phyloP scores from a whole-genome alignment of 2,113 vertebrate genomes.

The Tretioscincus oriximinensis region DNA sequence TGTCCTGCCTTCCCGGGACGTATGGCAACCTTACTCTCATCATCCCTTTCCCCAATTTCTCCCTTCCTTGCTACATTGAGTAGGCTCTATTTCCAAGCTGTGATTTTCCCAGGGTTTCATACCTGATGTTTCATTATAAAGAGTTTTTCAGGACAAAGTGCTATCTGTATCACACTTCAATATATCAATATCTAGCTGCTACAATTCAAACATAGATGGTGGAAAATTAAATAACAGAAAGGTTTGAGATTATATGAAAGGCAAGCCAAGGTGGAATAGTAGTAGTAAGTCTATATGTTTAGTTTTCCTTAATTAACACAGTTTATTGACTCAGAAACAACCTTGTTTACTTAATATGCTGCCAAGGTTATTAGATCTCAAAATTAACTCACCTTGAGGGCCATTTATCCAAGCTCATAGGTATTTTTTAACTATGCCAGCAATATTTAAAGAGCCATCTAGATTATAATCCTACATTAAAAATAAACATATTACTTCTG shows the following conservation, averaged over 20 bases:
- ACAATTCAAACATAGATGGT: neutral
- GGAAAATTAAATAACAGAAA: neutral
- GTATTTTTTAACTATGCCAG: constrained; percentile 25
- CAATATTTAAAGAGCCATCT: neutral
- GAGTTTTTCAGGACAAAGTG: no score
- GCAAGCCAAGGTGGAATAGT: neutral
- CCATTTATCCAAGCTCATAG: constrained; percentile 25
- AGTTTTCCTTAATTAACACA: constrained; percentile 22
- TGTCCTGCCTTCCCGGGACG: no score
- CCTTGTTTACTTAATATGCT: constrained; percentile 43
- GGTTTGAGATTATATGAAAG: neutral
- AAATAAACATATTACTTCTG: constrained; percentile 28
- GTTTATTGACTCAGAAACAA: constrained; percentile 32
- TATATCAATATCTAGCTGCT: no score
- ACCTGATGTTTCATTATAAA: no score
- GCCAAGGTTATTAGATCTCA: constrained; percentile 20
- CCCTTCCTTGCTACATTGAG: no score
- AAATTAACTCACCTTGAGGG: constrained; percentile 33
- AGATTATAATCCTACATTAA: constrained; percentile 17
- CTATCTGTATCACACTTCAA: no score
- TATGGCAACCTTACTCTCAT: no score
- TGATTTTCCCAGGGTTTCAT: no score
- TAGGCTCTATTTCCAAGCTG: no score
- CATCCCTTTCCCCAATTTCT: no score
- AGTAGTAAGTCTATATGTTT: constrained; percentile 1